phyloP scores from a whole-genome alignment of 2,888 invertebrate genomes.

The Lamellibrachia satsuma region DNA sequence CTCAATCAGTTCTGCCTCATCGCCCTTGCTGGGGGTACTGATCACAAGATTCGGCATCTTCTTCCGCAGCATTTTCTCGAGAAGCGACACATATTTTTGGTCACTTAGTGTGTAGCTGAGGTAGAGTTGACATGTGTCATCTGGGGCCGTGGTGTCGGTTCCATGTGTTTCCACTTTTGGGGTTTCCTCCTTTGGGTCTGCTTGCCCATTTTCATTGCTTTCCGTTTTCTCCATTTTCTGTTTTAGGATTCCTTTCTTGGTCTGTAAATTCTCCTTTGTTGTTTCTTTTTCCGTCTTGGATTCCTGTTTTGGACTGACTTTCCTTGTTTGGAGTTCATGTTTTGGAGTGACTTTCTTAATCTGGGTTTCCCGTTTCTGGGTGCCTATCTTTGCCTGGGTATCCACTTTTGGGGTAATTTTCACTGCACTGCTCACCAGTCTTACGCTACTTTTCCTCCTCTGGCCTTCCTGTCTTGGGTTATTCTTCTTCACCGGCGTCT shows the following conservation, averaged over 20 bases:
- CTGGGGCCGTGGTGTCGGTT: constrained; percentile 17
- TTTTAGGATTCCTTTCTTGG: background rate
- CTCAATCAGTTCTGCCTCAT: constrained; percentile 37
- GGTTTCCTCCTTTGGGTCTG: background rate
- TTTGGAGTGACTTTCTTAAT: background rate
- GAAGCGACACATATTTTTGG: constrained; percentile 26
- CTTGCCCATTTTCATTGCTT: background rate
- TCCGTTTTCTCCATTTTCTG: background rate
- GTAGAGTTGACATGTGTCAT: constrained; percentile 14
- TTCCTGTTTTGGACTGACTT: background rate
- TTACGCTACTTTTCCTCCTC: background rate
- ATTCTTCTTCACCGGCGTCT: background rate
- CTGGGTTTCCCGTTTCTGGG: background rate
- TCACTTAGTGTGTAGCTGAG: constrained; percentile 32
- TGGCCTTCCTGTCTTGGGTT: background rate
- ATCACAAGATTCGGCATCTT: background rate
- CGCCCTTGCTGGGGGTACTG: background rate
- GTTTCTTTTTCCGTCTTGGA: background rate
- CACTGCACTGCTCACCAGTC: background rate
- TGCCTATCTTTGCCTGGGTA: background rate
- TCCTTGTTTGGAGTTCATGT: background rate
- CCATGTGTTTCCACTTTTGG: background rate
- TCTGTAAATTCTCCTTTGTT: background rate
- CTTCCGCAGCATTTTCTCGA: background rate
- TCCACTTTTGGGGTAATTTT: background rate